A percentile compares a stretch with the other conserved stretches of the same genome.
Evolutionary conservation across 1,140 invertebrate genomes (phyloP).

Genomic region (Papilio polytes): DNA sequence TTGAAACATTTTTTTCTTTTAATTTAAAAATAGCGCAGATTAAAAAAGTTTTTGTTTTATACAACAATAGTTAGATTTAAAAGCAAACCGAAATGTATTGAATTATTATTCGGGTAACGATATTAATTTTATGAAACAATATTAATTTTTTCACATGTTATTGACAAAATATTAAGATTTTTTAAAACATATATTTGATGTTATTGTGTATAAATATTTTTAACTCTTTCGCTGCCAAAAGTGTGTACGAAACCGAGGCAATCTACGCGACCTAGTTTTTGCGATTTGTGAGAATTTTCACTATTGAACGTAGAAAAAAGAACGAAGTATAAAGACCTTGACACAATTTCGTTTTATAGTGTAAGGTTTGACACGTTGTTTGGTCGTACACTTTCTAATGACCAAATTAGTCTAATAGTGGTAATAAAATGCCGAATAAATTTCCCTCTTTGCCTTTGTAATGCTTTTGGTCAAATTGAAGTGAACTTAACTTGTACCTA

Average conservation of each 20-base stretch:
- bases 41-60: constrained; percentile 21
- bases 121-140: background rate
- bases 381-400: constrained; percentile 21
- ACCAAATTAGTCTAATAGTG: constrained; percentile 13
- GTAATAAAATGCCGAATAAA: constrained; percentile 5
- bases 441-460: background rate
- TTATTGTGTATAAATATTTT: background rate
- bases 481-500: background rate
- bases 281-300: constrained; percentile 17
- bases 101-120: background rate
- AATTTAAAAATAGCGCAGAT: constrained; percentile 14
- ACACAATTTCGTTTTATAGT: constrained; percentile 19
- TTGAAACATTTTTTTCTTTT: constrained; percentile 15
- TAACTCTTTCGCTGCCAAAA: constrained; percentile 4
- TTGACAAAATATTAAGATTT: background rate
- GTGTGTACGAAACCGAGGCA: constrained; percentile 19
- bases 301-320: constrained; percentile 21
- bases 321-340: constrained; percentile 9
- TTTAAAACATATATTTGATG: background rate
- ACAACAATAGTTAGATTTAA: constrained; percentile 20
- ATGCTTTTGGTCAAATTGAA: background rate
- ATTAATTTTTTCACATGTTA: background rate
- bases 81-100: background rate
- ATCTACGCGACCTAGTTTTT: constrained; percentile 9
- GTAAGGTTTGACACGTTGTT: constrained; percentile 23